Evolutionary conservation across 92 coral and sea anemone genomes (phyloP).

Genomic region (Umimayanthus chanpuru): DNA sequence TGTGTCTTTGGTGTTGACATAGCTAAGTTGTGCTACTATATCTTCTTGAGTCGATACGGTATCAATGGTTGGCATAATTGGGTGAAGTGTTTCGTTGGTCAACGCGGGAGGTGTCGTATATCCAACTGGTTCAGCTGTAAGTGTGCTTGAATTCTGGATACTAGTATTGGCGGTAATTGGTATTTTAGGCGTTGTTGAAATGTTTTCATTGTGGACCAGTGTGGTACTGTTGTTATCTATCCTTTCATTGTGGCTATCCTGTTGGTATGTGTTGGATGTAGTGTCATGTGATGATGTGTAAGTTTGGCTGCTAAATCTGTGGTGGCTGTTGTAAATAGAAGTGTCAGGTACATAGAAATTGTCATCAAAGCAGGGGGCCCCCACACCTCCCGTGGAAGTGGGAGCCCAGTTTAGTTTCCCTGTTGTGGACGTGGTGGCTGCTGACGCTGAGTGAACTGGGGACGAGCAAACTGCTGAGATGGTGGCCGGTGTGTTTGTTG

Average conservation of each 20-base stretch:
- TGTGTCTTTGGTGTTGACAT: too few relatives aligned
- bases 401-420: constrained; percentile 27
- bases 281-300: too few relatives aligned
- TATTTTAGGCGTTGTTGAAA: background rate
- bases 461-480: background rate
- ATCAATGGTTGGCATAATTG: background rate
- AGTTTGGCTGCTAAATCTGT: too few relatives aligned
- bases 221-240: too few relatives aligned
- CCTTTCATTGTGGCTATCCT: too few relatives aligned
- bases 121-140: background rate
- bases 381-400: constrained; percentile 11
- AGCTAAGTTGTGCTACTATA: background rate
- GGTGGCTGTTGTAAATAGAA: too few relatives aligned
- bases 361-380: background rate
- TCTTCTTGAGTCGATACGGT: background rate
- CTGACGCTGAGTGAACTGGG: background rate
- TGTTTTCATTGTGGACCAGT: too few relatives aligned
- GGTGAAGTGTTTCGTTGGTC: background rate
- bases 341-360: too few relatives aligned
- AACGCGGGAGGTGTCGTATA: background rate
- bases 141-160: background rate
- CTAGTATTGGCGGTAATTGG: background rate
- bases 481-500: too few relatives aligned
- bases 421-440: background rate
- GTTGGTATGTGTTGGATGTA: too few relatives aligned